Base-by-base conservation (phyloP, 2,797 vertebrate species). In the Rhinatrema bivittatum region DNA sequence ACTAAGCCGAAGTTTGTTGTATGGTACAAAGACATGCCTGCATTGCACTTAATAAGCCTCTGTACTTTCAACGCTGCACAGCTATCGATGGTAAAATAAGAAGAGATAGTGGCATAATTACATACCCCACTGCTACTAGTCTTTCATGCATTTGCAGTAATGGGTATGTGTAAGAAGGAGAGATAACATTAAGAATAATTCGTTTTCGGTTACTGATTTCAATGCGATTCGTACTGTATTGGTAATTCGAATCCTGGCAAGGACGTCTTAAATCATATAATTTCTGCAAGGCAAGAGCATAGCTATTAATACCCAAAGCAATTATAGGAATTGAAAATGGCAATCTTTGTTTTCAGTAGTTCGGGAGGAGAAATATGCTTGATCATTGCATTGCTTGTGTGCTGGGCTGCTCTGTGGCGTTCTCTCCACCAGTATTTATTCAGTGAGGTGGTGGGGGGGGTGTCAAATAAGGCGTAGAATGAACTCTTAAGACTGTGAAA, bases 401-500 rank as follows among this genome's bases (percentile, higher is more conserved):
- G 36, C 38, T 56, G 38, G 25, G 4, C 6, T 50, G 28, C 38
- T 55, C 39, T 18, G 29, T 56, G 16, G 21, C 32, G 39, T 61
- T 57, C 57, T 57, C 54, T 59, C 47, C 50, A 56, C 50, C 57
- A 43, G 58, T 70, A 61, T 77, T 71, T 65, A 48, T 48, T 56
- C n/a, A 56, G 64, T 32, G 44, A 32, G 54, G 46, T 41, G 55
- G 47, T 42, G 56, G 24, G 42, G 42, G 56, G 24, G 42, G 15
- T 45, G 53, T 42, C 50, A 49, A 68, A 50, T 51, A 72, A 70
- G 53, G 63, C 46, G 5, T 40, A 61, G 68, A 68, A 72, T 62
- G 56, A 78, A 76, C 62, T 79, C 64, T 58, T n/a, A 63, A 64
- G 66, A 48, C 62, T 66, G 53, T 60, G 56, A 47, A 62, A 75